Evolutionary conservation across 2,797 vertebrate genomes (phyloP), one percentile per base, ranked within the genome.

Genomic region (Rousettus madagascariensis): DNA sequence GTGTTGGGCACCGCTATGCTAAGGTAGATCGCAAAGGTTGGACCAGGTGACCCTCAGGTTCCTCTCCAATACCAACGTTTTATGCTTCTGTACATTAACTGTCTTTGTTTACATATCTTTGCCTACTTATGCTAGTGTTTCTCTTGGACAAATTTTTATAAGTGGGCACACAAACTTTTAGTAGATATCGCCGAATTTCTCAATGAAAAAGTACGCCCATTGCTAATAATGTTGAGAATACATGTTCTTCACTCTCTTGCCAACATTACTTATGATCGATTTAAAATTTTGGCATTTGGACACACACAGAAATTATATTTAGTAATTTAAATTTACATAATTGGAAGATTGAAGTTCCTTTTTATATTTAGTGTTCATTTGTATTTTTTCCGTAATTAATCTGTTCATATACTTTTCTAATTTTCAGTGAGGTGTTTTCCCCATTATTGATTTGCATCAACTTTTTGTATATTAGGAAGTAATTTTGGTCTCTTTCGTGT

Each of bases 401-500:
- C 30, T 86, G 49, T 79, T 84, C n/a, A 66, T n/a, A 63, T 36
- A 75, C 33, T 82, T 94, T 66, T 61, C 20, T 77, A 59, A 57
- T 77, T 94, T 85, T 91, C 30, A 59, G 10, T 22, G 11, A 75
- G 20, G 17, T 61, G 10, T 30, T 96, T 57, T 95, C 28, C 20
- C 41, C 30, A 77, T 57, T 65, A 89, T 38, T 71, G 66, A 46
- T 57, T 95, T 46, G 28, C 43, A n/a, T 36, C 17, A 57, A 86
- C 30, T 49, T 84, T 96, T 90, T 57, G 20, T 41, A 36, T 20
- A 36, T 6, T 57, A 53, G 28, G 8, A 87, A 93, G 59, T 78
- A 69, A 65, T 90, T 95, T 82, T 80, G 26, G 38, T 75, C 51
- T 95, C 33, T 74, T 89, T 91, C 33, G 22, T 68, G 33, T 38